Evolutionary conservation across 1,140 invertebrate genomes (phyloP).

Genomic region (Ditylenchus dipsaci): DNA sequence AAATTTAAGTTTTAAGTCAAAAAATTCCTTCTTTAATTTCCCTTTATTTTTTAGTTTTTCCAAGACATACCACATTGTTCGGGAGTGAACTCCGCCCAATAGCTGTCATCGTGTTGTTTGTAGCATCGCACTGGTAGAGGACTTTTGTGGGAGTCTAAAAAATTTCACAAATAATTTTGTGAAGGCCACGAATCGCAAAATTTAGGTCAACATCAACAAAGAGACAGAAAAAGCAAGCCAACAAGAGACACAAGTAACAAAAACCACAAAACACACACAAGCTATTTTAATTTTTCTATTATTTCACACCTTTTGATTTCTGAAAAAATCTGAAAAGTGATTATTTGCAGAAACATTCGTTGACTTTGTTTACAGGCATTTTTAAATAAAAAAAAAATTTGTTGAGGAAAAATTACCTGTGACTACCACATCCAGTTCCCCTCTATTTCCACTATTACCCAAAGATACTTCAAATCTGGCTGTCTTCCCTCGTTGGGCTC

Average conservation of each 20-base stretch:
- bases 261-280: too few species aligned
- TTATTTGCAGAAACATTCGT: too few species aligned
- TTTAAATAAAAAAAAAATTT: too few species aligned
- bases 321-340: too few species aligned
- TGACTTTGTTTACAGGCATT: too few species aligned
- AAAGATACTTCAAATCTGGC: constrained; percentile 66
- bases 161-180: constrained; percentile 26
- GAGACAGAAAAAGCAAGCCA: constrained; percentile 14
- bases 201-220: constrained; percentile 10
- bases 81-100: constrained; percentile 85
- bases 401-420: constrained; percentile 57
- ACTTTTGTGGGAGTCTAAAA: constrained; percentile 73
- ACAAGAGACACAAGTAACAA: constrained; percentile 4
- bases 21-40: neutral
- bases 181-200: constrained; percentile 5
- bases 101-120: constrained; percentile 85
- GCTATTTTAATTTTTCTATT: too few species aligned
- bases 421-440: constrained; percentile 61
- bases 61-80: constrained; percentile 60
- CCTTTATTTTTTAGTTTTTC: too few species aligned
- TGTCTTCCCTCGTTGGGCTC: constrained; percentile 64
- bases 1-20: neutral
- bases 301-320: too few species aligned
- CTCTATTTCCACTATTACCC: constrained; percentile 58
- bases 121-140: constrained; percentile 88